A percentile compares a stretch with the other conserved stretches of the same genome.
These are phyloP conservation scores for Porites divaricata DNA, from an alignment of 92 coral and sea anemone species.

Conservation along the genomic window DNA sequence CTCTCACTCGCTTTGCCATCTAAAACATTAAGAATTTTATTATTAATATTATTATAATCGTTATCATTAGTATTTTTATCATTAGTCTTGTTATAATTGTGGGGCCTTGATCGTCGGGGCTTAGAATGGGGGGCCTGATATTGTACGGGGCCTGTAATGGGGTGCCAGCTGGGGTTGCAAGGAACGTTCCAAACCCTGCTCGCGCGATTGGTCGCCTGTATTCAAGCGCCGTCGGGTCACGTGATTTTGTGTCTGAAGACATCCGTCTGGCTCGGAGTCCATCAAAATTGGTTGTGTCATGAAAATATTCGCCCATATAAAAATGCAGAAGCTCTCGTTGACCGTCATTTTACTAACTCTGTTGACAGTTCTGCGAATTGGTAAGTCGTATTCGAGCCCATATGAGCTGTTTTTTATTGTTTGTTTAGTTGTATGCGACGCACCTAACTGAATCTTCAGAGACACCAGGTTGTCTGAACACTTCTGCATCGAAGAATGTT, in stretches of 20 bases:
- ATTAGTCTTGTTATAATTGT: no score
- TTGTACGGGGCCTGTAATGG: no score
- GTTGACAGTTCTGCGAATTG: not conserved
- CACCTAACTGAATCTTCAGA: not conserved
- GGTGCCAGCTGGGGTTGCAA: no score
- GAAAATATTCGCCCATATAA: not conserved
- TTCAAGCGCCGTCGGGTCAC: conserved; percentile 1
- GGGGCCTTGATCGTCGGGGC: no score
- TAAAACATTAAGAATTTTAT: no score
- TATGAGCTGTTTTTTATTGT: no score
- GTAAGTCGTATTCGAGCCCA: conserved; percentile 1
- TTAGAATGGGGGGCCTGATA: no score
- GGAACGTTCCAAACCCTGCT: no score
- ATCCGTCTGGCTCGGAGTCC: conserved; percentile 5
- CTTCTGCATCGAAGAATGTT: not conserved
- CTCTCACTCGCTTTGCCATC: no score
- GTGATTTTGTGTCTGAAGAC: conserved; percentile 15
- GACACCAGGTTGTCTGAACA: conserved; percentile 16
- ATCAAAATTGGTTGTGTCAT: no score
- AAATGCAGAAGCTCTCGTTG: conserved; percentile 12
- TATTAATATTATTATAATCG: no score
- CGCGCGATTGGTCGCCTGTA: not conserved
- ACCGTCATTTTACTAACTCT: not conserved
- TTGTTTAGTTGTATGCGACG: not conserved
- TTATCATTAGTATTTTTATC: no score